Base-by-base conservation (phyloP, 2,797 vertebrate species). In the Lacerta bilineata region DNA sequence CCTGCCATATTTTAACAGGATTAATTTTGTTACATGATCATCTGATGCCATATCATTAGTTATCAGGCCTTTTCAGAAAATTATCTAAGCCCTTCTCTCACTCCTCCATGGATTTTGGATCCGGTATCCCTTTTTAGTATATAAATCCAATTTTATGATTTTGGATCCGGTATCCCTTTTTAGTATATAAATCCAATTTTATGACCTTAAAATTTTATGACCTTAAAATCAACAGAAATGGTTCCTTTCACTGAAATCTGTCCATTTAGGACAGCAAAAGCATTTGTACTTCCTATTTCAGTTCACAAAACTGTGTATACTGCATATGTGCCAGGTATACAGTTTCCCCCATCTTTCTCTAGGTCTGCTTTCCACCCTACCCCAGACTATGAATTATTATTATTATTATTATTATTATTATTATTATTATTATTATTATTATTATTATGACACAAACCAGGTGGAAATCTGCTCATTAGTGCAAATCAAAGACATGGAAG, bases 1-100 rank as follows among this genome's bases (percentile, higher is more conserved):
- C 33, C 41, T 85, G 25, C 17, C 41, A 83, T 39, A 33, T 61
- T 13, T 25, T 15, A 23, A 46, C 25, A 20, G 79, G 15, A 43
- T 23, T 61, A 80, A 88, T 50, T 43, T 25, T 80, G 83, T 89
- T 39, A 81, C 33, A 68, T 66, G 23, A 55, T 81, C 43, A 82
- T 55, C 43, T 18, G 59, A 74, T 3, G 75, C 41, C 66, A 15
- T 81, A 61, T 79, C 33, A 27, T 74, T 29, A 80, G 18, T 77
- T 64, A 86, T 55, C 41, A 50, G 64, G 18, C 55, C 39, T 66
- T 18, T 77, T n/a, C 69, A 59, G 18, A 77, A 79, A 86, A 76
- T 39, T 64, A 66, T 46, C 9, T 25, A 5, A 55, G 13, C n/a
- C 46, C 41, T 33, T 20, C 9, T 5, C 27, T 23, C 27, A 33